phyloP scores from a whole-genome alignment of 2,888 invertebrate genomes.

The Polyploca ridens region DNA sequence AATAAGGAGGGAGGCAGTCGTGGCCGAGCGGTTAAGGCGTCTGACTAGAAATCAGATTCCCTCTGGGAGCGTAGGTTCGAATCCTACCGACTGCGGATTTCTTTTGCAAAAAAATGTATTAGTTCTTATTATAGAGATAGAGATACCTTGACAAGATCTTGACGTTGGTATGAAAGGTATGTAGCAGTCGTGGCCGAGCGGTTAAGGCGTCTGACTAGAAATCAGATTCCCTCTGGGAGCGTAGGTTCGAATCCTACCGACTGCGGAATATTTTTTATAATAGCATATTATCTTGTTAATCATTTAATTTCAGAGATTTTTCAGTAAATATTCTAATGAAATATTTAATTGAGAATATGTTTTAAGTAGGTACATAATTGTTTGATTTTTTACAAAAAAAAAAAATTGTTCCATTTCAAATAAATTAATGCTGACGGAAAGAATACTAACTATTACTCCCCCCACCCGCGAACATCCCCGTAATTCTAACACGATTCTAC shows the following conservation, averaged over 20 bases:
- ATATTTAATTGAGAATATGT: background rate
- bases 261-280: conserved; percentile 81
- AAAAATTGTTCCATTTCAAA: too few species aligned
- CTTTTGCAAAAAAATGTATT: too few species aligned
- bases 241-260: conserved; percentile 95
- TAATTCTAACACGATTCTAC: background rate
- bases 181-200: conserved; percentile 92
- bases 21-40: conserved; percentile 95
- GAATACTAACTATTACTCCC: too few species aligned
- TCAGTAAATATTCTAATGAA: background rate
- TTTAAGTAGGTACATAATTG: too few species aligned
- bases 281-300: background rate
- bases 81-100: conserved; percentile 91
- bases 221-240: conserved; percentile 95
- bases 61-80: conserved; percentile 96
- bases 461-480: too few species aligned
- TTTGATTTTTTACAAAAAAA: too few species aligned
- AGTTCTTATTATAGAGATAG: too few species aligned
- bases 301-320: background rate
- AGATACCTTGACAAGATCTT: too few species aligned
- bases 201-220: conserved; percentile 95
- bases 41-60: conserved; percentile 92
- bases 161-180: too few species aligned
- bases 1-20: conserved; percentile 82
- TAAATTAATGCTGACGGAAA: background rate